Conservation (phyloP, 2,797 vertebrate species). For the Hapalemur alaotrensis region DNA sequence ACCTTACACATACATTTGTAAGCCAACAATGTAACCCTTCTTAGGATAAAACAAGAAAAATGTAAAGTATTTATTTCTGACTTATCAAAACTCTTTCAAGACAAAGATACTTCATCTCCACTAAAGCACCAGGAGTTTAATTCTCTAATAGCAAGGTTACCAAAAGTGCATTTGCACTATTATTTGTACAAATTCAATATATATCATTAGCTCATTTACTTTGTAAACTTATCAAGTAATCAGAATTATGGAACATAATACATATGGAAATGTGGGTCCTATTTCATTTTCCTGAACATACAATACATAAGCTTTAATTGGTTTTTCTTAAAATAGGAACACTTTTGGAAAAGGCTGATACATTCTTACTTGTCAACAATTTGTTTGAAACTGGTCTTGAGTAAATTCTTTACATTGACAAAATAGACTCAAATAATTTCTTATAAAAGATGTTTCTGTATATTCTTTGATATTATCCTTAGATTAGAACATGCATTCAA, state of each 20-base stretch:
- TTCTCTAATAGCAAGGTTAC: neutral
- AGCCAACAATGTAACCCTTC: slow-evolving; percentile 55
- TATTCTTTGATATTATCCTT: neutral
- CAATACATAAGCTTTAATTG: neutral
- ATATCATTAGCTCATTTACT: slow-evolving; percentile 53
- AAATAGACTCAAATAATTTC: neutral
- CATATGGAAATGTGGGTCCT: neutral
- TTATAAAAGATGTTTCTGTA: neutral
- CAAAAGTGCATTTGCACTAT: neutral
- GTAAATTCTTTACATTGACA: neutral
- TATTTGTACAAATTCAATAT: slow-evolving; percentile 24
- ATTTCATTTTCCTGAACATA: slow-evolving; percentile 36
- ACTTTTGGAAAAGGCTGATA: slow-evolving; percentile 15
- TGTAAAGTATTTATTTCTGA: slow-evolving; percentile 43
- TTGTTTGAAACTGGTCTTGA: neutral
- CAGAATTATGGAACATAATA: slow-evolving; percentile 22
- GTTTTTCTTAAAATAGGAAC: slow-evolving; percentile 22
- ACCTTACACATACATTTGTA: neutral
- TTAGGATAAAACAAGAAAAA: slow-evolving; percentile 71
- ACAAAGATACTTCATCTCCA: slow-evolving; percentile 54
- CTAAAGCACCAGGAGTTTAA: slow-evolving; percentile 21
- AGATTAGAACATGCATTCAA: neutral
- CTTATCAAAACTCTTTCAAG: slow-evolving; percentile 58
- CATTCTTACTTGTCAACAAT: slow-evolving; percentile 24
- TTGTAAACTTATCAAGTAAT: slow-evolving; percentile 42